Evolutionary conservation across 2,888 invertebrate genomes (phyloP), one percentile per base, ranked within the genome.

Genomic region (Ichneumon xanthorius): DNA sequence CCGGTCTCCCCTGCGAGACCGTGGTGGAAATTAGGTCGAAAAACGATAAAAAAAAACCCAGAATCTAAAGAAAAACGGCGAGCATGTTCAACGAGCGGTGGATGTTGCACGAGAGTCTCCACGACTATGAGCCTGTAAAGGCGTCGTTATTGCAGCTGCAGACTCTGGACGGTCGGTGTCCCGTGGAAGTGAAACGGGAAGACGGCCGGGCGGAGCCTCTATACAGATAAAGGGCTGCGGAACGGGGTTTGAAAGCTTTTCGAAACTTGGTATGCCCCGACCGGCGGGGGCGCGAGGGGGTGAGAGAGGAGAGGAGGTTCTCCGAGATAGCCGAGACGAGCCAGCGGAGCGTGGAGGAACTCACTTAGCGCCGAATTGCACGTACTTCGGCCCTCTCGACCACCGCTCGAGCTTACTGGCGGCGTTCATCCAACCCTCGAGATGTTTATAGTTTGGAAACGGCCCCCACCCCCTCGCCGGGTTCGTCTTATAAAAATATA

Each of bases 221-320:
- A 84, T 82, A 82, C 87, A 88, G 87, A 87, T 84, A 84, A 75
- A 63, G 76, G 71, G 86, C 81, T 78, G 81, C 11, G 11, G 30
- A 33, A 63, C 50, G 19, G 50, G 50, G 37, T 88, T 88, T 87
- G 82, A 89, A 88, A 89, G 89, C 89, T 85, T 84, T 86, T 85
- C 85, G 76, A 88, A 88, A 88, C 86, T 89, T 85, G 55, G 53
- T 67, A 37, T 71, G 78, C 19, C 63, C 67, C 48, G 22, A 30
- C 48, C 26, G 4, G 55, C 45, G 37, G 9, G 55, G 26, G n/a
- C 16, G 53, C 68, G 26, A 22, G 11, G 22, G 9, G 40, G 48
- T 16, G 26, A 61, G 79, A 77, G 71, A 58, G 70, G n/a, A 33
- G 68, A 37, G 16, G 26, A 61, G 45, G 30, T 48, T 45, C 22